Base-by-base conservation (phyloP, 2,797 vertebrate species). In the Ptychobarbus kaznakovi region DNA sequence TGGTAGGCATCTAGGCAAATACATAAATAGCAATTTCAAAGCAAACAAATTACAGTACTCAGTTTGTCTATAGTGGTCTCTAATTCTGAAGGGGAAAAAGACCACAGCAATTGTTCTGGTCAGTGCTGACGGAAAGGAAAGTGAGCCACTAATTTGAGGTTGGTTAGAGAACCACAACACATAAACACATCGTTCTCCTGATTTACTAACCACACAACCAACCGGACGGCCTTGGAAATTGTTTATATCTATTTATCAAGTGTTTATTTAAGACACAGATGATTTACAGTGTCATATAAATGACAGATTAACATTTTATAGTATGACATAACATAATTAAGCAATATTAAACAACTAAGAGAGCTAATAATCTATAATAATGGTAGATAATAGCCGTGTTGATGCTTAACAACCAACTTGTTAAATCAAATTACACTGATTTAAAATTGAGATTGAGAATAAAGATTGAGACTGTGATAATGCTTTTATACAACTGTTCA, bases 121-220 rank as follows among this genome's bases (percentile, higher is more conserved):
- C 90, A 92, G 87, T 89, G 84, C 82, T 58, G 25, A 86, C 86
- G 87, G 77, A 72, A 85, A 90, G 49, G 72, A 61, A 81, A 89
- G 86, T 79, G 92, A 91, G 83, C 88, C 91, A 90, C 89, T 91
- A 90, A 93, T 93, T 88, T 91, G 79, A 80, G 89, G 88, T 84
- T 90, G 82, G 81, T 83, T 82, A 68, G 28, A 85, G 87, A 89
- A 91, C 90, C 91, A 90, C 89, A 90, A 85, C 78, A 81, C 82
- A 75, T 90, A 89, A 91, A 93, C 86, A 90, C 10, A 61, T 53
- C 78, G 58, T 77, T 92, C 88, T 91, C 87, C 86, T 61, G 68
- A 73, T 82, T 58, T 40, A 49, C 70, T 75, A 40, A 75, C 58
- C 70, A 51, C 56, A 82, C 25, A 28, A 38, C 28, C 42, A 20